Evolutionary conservation across 2,888 invertebrate species (phyloP).

Genomic region (Leucoma salicis): DNA sequence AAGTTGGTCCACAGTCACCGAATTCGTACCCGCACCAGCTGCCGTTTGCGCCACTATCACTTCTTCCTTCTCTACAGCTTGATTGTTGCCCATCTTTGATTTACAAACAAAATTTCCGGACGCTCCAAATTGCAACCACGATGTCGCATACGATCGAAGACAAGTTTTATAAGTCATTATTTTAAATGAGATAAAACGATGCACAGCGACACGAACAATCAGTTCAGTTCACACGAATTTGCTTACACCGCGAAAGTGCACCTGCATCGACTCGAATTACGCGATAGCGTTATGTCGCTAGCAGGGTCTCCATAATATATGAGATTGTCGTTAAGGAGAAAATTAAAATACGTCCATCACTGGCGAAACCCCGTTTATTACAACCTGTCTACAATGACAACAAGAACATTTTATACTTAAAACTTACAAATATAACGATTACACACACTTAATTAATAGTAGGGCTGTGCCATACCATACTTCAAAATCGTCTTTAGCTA

Average conservation of each 20-base stretch:
- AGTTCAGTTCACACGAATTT: constrained; percentile 1
- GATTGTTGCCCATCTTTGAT: neutral
- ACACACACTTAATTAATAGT: neutral
- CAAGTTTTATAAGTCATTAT: neutral
- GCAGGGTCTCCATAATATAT: neutral
- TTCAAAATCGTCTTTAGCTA: no score
- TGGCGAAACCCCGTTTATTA: neutral
- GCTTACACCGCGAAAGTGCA: neutral
- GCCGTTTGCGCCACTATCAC: neutral
- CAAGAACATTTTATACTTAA: neutral
- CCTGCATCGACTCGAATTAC: neutral
- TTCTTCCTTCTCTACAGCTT: neutral
- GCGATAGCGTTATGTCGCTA: neutral
- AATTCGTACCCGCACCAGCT: neutral
- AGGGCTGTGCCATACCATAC: neutral
- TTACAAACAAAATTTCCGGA: neutral
- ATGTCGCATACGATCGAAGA: neutral
- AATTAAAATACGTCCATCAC: neutral
- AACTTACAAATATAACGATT: neutral
- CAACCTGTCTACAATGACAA: neutral
- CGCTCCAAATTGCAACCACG: neutral
- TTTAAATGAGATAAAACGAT: neutral
- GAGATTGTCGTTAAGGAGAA: neutral
- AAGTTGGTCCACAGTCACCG: neutral
- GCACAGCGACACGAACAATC: neutral